phyloP scores from a whole-genome alignment of 1,140 invertebrate genomes.

The Mycetomoellerius zeteki region DNA sequence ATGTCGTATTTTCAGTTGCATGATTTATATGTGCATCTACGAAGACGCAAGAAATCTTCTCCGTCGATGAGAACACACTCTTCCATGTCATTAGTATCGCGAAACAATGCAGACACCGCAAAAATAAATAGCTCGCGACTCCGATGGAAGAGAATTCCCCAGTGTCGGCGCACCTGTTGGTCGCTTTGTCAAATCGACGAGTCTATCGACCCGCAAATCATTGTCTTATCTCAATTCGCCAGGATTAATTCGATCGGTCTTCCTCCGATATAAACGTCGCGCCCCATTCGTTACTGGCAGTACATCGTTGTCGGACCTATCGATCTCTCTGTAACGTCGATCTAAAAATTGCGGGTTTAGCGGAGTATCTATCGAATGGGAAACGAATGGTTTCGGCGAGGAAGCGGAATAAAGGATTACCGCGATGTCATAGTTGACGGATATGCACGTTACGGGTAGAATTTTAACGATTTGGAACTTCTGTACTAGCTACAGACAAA shows the following conservation, averaged over 20 bases:
- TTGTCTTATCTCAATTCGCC: conserved; percentile 51
- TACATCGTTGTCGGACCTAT: conserved; percentile 47
- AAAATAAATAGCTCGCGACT: conserved; percentile 51
- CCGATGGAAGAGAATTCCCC: not conserved
- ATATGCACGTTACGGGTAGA: conserved; percentile 4
- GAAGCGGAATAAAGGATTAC: conserved; percentile 46
- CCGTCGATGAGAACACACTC: not conserved
- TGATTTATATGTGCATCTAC: conserved; percentile 18
- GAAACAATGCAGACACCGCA: not conserved
- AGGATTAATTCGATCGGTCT: conserved; percentile 53
- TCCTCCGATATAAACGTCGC: conserved; percentile 50
- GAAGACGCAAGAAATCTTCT: not conserved
- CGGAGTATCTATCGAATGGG: conserved; percentile 24
- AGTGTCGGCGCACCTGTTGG: conserved; percentile 57
- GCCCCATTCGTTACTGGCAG: conserved; percentile 28
- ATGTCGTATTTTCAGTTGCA: conserved; percentile 20
- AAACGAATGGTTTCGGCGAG: conserved; percentile 27
- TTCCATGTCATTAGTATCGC: conserved; percentile 3
- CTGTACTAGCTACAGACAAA: not conserved
- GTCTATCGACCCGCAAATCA: conserved; percentile 54
- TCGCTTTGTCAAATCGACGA: conserved; percentile 50
- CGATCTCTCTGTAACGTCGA: conserved; percentile 41
- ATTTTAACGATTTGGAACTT: conserved; percentile 35
- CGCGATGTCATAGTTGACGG: conserved; percentile 35
- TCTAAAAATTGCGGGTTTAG: conserved; percentile 56